A percentile compares a stretch with the other conserved stretches of the same genome.
Conservation (phyloP, 1,140 invertebrate species). For the Arion vulgaris region DNA sequence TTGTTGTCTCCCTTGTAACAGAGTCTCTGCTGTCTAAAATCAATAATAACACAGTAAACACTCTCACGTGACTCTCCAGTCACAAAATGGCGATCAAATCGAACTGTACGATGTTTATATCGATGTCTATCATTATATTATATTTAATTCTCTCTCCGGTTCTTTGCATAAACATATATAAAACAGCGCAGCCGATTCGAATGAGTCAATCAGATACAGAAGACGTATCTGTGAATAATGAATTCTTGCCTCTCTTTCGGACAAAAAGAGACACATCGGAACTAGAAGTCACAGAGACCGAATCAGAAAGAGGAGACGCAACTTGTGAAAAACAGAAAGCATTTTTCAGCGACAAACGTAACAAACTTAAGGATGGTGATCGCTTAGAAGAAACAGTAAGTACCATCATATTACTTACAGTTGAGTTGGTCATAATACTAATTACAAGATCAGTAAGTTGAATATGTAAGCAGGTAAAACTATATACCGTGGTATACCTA, state of each 20-base stretch:
- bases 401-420: neutral
- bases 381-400: constrained; percentile 42
- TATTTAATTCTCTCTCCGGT: neutral
- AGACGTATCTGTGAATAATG: neutral
- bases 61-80: neutral
- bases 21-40: too few species aligned
- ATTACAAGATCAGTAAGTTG: too few species aligned
- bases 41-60: neutral
- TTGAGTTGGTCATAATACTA: neutral
- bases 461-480: too few species aligned
- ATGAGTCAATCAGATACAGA: neutral
- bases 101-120: neutral
- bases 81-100: neutral
- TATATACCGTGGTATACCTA: too few species aligned
- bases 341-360: constrained; percentile 6
- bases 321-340: constrained; percentile 30
- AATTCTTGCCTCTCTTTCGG: neutral
- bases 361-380: constrained; percentile 9
- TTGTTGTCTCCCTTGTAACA: too few species aligned
- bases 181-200: neutral
- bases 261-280: neutral
- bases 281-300: constrained; percentile 9
- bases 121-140: neutral
- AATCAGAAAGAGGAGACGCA: constrained; percentile 25
- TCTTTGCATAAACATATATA: neutral